These are phyloP conservation scores for Melinopterus prodromus DNA, from an alignment of 2,888 invertebrate species.

Conservation along the genomic window DNA sequence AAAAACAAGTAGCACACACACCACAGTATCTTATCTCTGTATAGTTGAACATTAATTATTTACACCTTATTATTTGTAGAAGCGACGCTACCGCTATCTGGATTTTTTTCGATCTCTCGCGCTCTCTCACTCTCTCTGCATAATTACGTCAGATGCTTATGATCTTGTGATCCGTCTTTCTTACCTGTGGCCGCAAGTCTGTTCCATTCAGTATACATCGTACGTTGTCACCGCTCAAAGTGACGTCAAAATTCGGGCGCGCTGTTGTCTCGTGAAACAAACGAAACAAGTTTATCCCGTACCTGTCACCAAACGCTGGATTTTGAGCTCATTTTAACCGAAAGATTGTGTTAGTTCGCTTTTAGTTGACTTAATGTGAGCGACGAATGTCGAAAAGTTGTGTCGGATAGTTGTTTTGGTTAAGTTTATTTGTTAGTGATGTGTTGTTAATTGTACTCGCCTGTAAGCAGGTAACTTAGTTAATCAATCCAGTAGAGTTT, in stretches of 20 bases:
- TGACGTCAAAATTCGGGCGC: neutral
- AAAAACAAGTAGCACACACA: neutral
- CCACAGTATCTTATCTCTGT: neutral
- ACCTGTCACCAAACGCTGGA: neutral
- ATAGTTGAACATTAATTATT: neutral
- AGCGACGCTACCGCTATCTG: neutral
- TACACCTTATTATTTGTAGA: constrained; percentile 4
- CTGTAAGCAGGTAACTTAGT: neutral
- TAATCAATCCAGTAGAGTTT: neutral
- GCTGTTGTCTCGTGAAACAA: neutral
- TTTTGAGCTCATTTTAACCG: neutral
- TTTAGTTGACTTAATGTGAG: neutral
- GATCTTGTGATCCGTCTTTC: neutral
- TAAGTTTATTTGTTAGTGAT: neutral
- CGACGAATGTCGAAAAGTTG: neutral
- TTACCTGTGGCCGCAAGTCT: neutral
- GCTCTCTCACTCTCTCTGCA: neutral
- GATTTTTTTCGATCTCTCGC: neutral
- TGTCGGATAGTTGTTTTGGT: neutral
- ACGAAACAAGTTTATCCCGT: neutral
- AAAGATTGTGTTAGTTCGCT: neutral
- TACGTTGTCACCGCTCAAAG: neutral
- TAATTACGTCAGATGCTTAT: neutral
- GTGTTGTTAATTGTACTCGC: neutral
- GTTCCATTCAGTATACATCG: neutral